Evolutionary conservation across 92 coral and sea anemone genomes (phyloP).

Genomic region (Zoanthus gigantus): DNA sequence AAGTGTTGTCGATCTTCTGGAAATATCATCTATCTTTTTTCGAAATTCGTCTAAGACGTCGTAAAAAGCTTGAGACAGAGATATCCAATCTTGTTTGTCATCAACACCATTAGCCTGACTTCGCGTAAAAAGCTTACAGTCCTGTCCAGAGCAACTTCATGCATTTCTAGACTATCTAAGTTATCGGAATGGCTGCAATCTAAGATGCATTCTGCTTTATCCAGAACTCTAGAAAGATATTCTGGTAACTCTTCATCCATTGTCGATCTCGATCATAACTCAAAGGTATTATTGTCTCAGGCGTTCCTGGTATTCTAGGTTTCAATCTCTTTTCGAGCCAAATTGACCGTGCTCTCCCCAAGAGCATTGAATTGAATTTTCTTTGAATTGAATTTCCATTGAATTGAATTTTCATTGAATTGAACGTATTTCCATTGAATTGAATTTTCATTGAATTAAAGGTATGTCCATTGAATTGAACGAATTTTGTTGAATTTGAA

Average conservation of each 20-base stretch:
- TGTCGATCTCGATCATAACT: constrained; percentile 36
- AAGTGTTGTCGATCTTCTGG: constrained; percentile 14
- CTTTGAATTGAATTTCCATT: neutral
- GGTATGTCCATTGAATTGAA: no score
- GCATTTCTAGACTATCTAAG: constrained; percentile 37
- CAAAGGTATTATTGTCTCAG: neutral
- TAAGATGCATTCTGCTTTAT: constrained; percentile 20
- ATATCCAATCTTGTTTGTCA: no score
- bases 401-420: neutral
- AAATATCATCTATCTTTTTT: constrained; percentile 12
- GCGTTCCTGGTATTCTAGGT: constrained; percentile 36
- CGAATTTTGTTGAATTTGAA: no score
- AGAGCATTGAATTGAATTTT: constrained; percentile 31
- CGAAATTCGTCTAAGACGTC: neutral
- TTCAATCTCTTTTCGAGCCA: constrained; percentile 39
- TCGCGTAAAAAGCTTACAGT: neutral
- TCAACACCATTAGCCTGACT: no score
- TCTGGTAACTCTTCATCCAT: neutral
- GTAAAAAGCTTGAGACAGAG: constrained; percentile 29
- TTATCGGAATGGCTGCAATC: constrained; percentile 44
- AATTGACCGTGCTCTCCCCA: constrained; percentile 40
- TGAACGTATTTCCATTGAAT: neutral
- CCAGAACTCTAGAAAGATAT: no score
- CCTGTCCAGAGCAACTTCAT: constrained; percentile 53
- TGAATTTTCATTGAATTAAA: no score